Conservation (phyloP, 2,888 invertebrate genomes). For the Hydrotaea diabolus region DNA sequence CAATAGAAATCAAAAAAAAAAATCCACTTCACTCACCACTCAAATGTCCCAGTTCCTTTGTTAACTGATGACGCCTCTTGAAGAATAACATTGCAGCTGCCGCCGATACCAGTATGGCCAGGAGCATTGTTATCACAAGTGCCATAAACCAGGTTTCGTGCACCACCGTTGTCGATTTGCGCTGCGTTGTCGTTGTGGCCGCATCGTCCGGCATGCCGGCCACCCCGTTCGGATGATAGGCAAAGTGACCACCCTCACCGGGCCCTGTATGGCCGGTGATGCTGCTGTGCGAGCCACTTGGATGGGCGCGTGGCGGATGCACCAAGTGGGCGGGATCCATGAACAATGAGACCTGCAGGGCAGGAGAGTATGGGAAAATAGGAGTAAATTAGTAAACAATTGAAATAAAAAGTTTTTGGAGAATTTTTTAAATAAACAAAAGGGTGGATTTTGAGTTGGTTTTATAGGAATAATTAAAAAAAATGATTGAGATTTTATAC, state of each 20-base stretch:
- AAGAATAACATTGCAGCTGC: slow-evolving; percentile 80
- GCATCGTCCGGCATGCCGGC: slow-evolving; percentile 76
- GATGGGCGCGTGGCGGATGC: slow-evolving; percentile 81
- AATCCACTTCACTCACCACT: slow-evolving; percentile 81
- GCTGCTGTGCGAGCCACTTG: slow-evolving; percentile 80
- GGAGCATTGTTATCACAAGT: slow-evolving; percentile 77
- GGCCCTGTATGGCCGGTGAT: slow-evolving; percentile 69
- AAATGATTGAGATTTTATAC: no score
- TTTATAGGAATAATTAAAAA: no score
- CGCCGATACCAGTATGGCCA: slow-evolving; percentile 77
- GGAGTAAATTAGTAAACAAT: background rate
- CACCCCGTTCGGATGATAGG: slow-evolving; percentile 74
- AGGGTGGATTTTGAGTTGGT: background rate
- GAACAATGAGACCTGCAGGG: slow-evolving; percentile 77
- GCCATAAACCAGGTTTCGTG: slow-evolving; percentile 81
- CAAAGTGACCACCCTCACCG: slow-evolving; percentile 73
- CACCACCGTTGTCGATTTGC: slow-evolving; percentile 78
- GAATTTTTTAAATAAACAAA: background rate
- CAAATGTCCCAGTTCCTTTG: slow-evolving; percentile 84
- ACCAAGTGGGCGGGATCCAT: slow-evolving; percentile 81
- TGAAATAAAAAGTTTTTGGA: slow-evolving; percentile 5
- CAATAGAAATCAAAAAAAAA: no score
- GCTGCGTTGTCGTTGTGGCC: slow-evolving; percentile 78
- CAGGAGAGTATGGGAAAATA: no score
- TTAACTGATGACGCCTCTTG: slow-evolving; percentile 80